A percentile compares a stretch with the other conserved stretches of the same genome.
Conservation (phyloP, 2,888 invertebrate species). For the Elmis aenea region DNA sequence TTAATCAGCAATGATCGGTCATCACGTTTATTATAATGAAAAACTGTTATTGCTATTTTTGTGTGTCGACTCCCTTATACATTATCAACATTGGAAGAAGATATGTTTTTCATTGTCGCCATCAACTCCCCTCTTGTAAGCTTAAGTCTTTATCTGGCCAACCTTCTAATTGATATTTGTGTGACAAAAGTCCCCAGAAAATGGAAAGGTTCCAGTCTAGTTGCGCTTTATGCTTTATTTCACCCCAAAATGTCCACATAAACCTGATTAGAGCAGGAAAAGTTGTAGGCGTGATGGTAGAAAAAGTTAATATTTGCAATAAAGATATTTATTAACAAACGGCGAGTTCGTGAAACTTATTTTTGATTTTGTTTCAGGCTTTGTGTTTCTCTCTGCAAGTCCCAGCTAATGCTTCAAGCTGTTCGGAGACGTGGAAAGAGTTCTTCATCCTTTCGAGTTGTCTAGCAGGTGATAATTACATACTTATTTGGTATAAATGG, state of each 20-base stretch:
- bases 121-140: no score
- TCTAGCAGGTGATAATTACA: constrained; percentile 49
- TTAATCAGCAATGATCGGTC: no score
- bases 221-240: constrained; percentile 45
- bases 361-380: constrained; percentile 49
- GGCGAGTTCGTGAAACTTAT: no score
- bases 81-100: no score
- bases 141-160: constrained; percentile 25
- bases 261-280: constrained; percentile 41
- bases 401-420: constrained; percentile 60
- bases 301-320: constrained; percentile 18
- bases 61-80: no score
- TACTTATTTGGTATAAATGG: no score
- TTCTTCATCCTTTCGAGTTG: constrained; percentile 60
- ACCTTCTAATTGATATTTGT: constrained; percentile 45
- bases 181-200: constrained; percentile 34
- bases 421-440: constrained; percentile 61
- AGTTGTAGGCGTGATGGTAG: constrained; percentile 14
- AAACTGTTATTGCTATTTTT: no score
- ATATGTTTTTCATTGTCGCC: no score
- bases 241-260: constrained; percentile 44
- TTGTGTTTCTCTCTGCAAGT: constrained; percentile 45
- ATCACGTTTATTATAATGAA: no score
- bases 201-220: constrained; percentile 44
- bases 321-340: no score